Evolutionary conservation across 2,113 vertebrate genomes (phyloP).

Genomic region (Aegypius monachus): DNA sequence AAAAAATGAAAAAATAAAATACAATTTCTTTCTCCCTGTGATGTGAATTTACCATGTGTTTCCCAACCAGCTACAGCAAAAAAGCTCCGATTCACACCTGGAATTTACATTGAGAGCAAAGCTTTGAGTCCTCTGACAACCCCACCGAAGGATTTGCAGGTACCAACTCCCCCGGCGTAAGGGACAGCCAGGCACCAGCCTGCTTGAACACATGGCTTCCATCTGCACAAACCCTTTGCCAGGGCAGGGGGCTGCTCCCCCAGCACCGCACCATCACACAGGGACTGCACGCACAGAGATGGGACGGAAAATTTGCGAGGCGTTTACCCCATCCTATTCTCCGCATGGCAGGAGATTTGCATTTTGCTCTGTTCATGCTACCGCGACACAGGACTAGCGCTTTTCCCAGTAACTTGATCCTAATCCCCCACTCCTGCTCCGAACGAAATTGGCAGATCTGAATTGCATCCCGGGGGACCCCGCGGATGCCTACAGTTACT

Average conservation of each 20-base stretch:
- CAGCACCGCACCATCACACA: neutral
- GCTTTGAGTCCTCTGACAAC: neutral
- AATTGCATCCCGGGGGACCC: neutral
- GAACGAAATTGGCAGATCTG: neutral
- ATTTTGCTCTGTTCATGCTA: rapidly evolving
- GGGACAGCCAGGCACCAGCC: neutral
- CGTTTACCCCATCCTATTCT: neutral
- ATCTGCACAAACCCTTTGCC: neutral
- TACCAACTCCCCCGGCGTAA: rapidly evolving
- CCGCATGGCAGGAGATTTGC: rapidly evolving
- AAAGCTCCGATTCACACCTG: neutral
- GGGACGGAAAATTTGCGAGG: neutral
- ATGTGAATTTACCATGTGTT: neutral
- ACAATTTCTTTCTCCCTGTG: neutral
- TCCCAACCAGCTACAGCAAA: neutral
- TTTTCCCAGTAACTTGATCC: neutral
- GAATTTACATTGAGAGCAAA: neutral
- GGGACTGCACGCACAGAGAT: rapidly evolving
- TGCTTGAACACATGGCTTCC: rapidly evolving
- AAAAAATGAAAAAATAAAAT: neutral
- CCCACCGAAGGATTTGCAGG: neutral
- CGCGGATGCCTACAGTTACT: neutral
- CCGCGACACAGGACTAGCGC: rapidly evolving
- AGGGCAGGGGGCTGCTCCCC: neutral
- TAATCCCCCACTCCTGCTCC: neutral